Conservation (phyloP, 2,113 vertebrate species). For the Hucho hucho region DNA sequence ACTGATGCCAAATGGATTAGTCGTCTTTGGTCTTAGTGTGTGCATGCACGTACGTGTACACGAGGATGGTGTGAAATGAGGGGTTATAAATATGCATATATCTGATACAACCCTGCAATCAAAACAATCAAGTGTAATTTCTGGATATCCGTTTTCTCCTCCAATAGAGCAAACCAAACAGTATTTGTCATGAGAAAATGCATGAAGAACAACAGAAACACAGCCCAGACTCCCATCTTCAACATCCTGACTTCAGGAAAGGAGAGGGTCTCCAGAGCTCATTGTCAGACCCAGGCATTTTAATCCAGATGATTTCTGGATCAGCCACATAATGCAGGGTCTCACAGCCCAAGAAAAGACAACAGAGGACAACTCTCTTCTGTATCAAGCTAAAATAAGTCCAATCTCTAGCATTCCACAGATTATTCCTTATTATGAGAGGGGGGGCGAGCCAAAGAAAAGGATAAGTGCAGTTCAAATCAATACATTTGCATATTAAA, state of each 20-base stretch:
- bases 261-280: slow-evolving; percentile 42
- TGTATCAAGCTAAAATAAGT: slow-evolving; percentile 34
- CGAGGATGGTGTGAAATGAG: not conserved
- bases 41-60: not conserved
- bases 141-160: too few relatives aligned
- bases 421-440: slow-evolving; percentile 47
- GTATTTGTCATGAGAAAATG: not conserved
- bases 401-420: slow-evolving; percentile 36
- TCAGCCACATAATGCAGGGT: not conserved
- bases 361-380: not conserved
- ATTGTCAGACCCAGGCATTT: slow-evolving; percentile 60
- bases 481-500: slow-evolving; percentile 71
- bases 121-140: not conserved
- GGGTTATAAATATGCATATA: slow-evolving; percentile 4
- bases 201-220: not conserved
- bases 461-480: slow-evolving; percentile 45
- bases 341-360: slow-evolving; percentile 19
- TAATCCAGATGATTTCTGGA: slow-evolving; percentile 37
- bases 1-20: not conserved
- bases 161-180: too few relatives aligned
- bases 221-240: not conserved
- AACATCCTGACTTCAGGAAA: slow-evolving; percentile 10
- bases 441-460: slow-evolving; percentile 46
- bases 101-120: not conserved
- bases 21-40: slow-evolving; percentile 3